Conservation (phyloP, 2,113 vertebrate species). For the Agelaius tricolor region DNA sequence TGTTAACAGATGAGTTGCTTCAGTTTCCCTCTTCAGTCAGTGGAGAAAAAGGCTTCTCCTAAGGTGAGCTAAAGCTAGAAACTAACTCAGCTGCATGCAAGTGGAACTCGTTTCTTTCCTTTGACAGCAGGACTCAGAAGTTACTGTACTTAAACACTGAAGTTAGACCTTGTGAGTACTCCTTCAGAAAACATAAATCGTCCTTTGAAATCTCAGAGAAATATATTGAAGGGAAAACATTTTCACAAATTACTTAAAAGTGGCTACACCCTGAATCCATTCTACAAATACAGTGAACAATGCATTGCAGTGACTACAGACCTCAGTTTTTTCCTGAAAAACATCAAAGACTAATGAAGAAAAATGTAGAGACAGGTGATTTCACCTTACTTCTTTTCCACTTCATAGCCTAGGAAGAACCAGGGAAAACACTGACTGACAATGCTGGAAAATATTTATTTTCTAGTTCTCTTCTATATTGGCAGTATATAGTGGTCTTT, state of each 20-base stretch:
- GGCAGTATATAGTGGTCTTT: background rate
- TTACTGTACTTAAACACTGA: background rate
- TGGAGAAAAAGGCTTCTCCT: background rate
- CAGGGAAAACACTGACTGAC: background rate
- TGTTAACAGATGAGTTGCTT: rapidly evolving
- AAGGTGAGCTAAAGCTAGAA: background rate
- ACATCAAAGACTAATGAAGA: background rate
- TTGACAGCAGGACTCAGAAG: background rate
- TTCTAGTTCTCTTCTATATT: background rate
- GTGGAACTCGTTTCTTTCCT: background rate
- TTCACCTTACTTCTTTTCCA: background rate
- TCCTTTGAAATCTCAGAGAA: background rate
- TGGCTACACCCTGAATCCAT: background rate
- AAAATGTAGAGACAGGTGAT: background rate
- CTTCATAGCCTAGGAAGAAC: background rate
- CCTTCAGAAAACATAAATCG: background rate
- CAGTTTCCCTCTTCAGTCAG: background rate
- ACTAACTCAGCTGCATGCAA: background rate
- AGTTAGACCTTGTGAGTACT: background rate
- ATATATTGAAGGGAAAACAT: background rate
- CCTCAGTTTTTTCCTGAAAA: background rate
- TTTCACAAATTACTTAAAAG: background rate
- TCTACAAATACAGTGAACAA: background rate
- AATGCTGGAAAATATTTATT: background rate
- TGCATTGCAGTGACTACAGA: background rate